Evolutionary conservation across 2,888 invertebrate genomes (phyloP), one percentile per base, ranked within the genome.

Genomic region (Girardia tigrina): DNA sequence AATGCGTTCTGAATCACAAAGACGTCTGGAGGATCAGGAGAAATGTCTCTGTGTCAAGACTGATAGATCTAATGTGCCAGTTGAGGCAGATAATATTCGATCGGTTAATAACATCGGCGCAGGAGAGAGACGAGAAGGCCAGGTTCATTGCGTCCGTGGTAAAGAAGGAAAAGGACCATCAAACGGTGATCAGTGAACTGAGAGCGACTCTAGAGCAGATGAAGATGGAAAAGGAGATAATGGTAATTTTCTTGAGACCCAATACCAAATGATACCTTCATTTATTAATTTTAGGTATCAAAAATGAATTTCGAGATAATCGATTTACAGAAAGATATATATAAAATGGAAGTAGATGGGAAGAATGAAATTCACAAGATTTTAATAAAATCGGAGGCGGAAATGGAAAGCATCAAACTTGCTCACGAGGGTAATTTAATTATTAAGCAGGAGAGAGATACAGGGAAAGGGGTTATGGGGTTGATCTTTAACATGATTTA

Each of bases 1-100:
- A 56, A 20, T 56, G 56, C n/a, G 56, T 56, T 23, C n/a, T 56
- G 56, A 56, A 56, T 20, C 56, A 56, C n/a, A 56, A 56, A 56
- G 56, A 56, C 2, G 23, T 56, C n/a, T 56, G 56, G 56, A n/a
- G 23, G 23, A 56, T 56, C 4, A 56, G 23, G n/a, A 20, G 4
- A 6, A 56, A 56, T 56, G 56, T 56, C 2, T 56, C 56, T 56
- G 6, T 56, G 4, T 20, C 23, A 6, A n/a, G 56, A n/a, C n/a
- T 56, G 56, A 56, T 56, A 20, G 56, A 56, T 12, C n/a, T 56
- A 56, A 56, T 56, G 56, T 20, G 23, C 23, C 56, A 56, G n/a
- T n/a, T 56, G 23, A 4, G 56, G 23, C 6, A 23, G 2, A 56
- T 56, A 8, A 20, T 56, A n/a, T 56, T 56, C 23, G 6, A 4